Evolutionary conservation across 2,113 vertebrate species (phyloP), one percentile per base, ranked within the genome.

Genomic region (Cathartes aura): DNA sequence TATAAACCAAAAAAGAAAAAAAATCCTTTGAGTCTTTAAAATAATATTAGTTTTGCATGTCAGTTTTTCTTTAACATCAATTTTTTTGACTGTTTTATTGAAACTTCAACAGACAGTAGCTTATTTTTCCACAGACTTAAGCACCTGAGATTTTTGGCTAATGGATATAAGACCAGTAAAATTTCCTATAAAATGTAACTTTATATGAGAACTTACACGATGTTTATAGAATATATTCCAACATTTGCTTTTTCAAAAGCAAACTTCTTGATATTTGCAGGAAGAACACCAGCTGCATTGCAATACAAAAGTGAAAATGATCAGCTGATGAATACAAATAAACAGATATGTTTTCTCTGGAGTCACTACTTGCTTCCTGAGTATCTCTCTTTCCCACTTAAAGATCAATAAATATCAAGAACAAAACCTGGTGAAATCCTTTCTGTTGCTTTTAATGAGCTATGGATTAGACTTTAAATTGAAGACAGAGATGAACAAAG

Each of bases 121-220:
- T 98, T 98, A 97, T 97, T 98, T 98, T 98, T 98, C 97, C 96
- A 97, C 78, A 87, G 87, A 94, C 83, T 90, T 98, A 97, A 98
- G 97, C 97, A 98, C 98, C 97, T 98, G 97, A 98, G 91, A 98
- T 97, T 98, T 98, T 98, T 98, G 97, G 97, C 98, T 98, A 98
- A 97, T 97, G 96, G 81, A 95, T 96, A 83, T 73, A 96, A 97
- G 92, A 72, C 95, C 81, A 96, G 96, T 97, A 98, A 98, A 98
- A 97, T 95, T 97, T 96, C 82, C 94, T 89, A 97, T 98, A 97
- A 98, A 98, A 95, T 79, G 96, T 96, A 98, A 98, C 76, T 96
- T 96, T 95, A 97, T 97, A 97, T 56, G 32, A 96, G 98, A 98
- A 97, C 70, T 96, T 98, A 97, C 83, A 97, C 10, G 62, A 95